These are phyloP conservation scores for Microcebus lehilahytsara DNA, from an alignment of 2,113 vertebrate species.

Conservation along the genomic window DNA sequence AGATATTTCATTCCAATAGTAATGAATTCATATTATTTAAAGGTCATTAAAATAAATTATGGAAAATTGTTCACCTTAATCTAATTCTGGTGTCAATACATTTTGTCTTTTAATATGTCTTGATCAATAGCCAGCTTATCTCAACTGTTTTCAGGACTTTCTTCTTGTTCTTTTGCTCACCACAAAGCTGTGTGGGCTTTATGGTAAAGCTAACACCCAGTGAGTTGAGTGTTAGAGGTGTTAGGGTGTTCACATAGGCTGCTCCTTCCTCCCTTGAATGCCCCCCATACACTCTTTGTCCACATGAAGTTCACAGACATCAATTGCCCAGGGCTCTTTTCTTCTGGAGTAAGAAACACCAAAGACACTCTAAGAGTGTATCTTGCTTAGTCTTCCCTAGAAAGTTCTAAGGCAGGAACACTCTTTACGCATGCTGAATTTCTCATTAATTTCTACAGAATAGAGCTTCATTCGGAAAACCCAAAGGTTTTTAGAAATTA, in stretches of 20 bases:
- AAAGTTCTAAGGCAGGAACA: background rate
- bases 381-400: background rate
- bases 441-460: background rate
- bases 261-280: background rate
- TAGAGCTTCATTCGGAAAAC: background rate
- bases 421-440: background rate
- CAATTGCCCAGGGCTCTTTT: background rate
- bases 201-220: background rate
- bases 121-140: background rate
- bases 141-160: background rate
- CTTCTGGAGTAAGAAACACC: background rate
- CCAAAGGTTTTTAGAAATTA: constrained; percentile 35
- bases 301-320: background rate
- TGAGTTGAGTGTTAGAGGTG: background rate
- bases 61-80: constrained; percentile 47
- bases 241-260: background rate
- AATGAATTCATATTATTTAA: constrained; percentile 57
- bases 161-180: constrained; percentile 13
- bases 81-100: constrained; percentile 20
- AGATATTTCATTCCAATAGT: constrained; percentile 16
- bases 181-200: background rate
- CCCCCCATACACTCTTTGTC: background rate
- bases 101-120: constrained; percentile 31
- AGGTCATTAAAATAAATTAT: constrained; percentile 52
- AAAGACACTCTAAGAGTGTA: background rate